A percentile compares a stretch with the other conserved stretches of the same genome.
Conservation (phyloP, 2,888 invertebrate species). For the Mongoloraphidia duomilia region DNA sequence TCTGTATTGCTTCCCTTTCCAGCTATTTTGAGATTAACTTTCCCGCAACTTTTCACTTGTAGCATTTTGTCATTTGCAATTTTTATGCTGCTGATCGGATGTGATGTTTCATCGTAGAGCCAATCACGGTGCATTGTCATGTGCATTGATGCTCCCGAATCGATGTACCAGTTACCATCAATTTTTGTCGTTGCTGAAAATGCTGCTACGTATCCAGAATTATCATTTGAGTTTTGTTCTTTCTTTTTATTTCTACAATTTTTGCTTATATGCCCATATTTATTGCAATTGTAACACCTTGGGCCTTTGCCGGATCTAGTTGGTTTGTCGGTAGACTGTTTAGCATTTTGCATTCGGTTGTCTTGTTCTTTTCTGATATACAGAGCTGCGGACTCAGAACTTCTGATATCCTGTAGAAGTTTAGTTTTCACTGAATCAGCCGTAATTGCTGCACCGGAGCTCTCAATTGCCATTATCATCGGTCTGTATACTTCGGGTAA, state of each 20-base stretch:
- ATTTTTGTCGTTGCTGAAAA: background rate
- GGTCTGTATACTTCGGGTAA: conserved; percentile 18
- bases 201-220: conserved; percentile 3
- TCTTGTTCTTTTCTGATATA: conserved; percentile 2
- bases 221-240: conserved; percentile 1
- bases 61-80: too few relatives aligned
- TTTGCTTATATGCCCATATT: conserved; percentile 6
- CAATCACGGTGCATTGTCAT: conserved; percentile 5
- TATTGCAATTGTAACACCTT: conserved; percentile 8
- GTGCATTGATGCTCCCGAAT: conserved; percentile 12
- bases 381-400: background rate
- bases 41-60: too few relatives aligned
- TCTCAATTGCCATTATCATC: conserved; percentile 20
- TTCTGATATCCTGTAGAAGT: conserved; percentile 15
- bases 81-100: too few relatives aligned
- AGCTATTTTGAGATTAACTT: background rate
- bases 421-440: conserved; percentile 19
- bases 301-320: background rate
- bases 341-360: background rate
- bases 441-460: conserved; percentile 17
- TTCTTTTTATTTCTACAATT: conserved; percentile 4
- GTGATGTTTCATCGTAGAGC: background rate
- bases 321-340: background rate
- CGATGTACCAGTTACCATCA: conserved; percentile 10
- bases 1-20: background rate